Base-by-base conservation (phyloP, 2,888 invertebrate species). In the Toxonevra muliebris region DNA sequence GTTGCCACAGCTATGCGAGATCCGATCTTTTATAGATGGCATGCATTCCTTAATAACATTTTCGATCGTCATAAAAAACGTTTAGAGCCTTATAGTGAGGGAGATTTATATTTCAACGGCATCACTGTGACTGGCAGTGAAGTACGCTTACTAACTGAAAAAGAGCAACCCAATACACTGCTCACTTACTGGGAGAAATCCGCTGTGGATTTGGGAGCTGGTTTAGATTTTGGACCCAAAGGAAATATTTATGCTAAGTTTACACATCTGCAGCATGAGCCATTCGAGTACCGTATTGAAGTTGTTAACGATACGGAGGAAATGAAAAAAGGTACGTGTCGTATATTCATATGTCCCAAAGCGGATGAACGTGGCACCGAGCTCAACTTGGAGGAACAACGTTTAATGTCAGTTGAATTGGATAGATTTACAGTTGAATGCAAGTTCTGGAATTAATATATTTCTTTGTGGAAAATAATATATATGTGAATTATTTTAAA, bases 11-110 rank as follows among this genome's bases (percentile, higher is more conserved):
- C 94, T 0, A 93, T 95, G 93, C 88, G 94, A 59, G 95, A 95
- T 84, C 94, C 95, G 0, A 87, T 93, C 71, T 95, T 95, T 87
- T 95, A 93, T 86, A 90, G 93, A 79, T 94, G 92, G 92, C 95
- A 95, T 79, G 90, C 90, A 0, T 93, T 89, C 81, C 87, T 94
- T 57, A 92, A 94, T 76, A 88, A 90, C 71, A 83, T 92, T 41
- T 94, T 93, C 87, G 90, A 90, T 74, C 89, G 89, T 73, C 89
- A 89, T 82, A 94, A 95, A 82, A 83, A 86, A 8, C 87, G 87
- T 8, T 77, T 92, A 54, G 86, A 88, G 0, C 83, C 87, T 11
- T 92, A 92, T 77, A 85, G 79, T 0, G 76, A 75, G 1, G 77
- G 83, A 19, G 87, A 81, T 8, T 64, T 82, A 60, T 65, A 66